Percentiles rank a stretch among this genome's conserved stretches.
These are phyloP conservation scores for Caenorhabditis imperialis DNA, from an alignment of 2,888 invertebrate species.

Conservation along the genomic window DNA sequence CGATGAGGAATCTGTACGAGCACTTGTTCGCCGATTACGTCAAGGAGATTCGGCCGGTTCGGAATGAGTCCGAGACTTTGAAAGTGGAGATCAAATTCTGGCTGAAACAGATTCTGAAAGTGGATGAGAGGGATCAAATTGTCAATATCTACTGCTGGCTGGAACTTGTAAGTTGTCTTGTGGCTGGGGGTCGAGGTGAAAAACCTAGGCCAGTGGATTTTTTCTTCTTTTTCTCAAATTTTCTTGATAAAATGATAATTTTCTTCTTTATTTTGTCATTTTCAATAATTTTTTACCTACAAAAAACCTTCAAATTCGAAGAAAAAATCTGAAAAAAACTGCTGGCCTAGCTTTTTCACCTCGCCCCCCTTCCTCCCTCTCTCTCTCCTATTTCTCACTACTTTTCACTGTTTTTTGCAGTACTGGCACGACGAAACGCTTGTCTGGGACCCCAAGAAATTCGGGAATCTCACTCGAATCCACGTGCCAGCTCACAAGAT, in stretches of 20 bases:
- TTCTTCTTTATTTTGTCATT: not conserved
- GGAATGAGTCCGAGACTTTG: conserved; percentile 65
- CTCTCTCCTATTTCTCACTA: no score
- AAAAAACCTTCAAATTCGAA: no score
- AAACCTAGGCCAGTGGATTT: no score
- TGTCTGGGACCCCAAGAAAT: conserved; percentile 73
- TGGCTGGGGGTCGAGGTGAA: not conserved
- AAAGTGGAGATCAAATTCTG: conserved; percentile 75
- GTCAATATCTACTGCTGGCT: conserved; percentile 75
- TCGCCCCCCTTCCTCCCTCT: no score
- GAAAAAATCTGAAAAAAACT: no score
- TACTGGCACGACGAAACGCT: conserved; percentile 74
- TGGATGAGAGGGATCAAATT: conserved; percentile 74
- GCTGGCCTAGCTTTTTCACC: no score
- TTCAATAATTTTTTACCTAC: no score
- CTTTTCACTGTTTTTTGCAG: conserved; percentile 33
- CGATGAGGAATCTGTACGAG: conserved; percentile 69
- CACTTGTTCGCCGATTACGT: conserved; percentile 69
- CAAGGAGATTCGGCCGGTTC: conserved; percentile 72
- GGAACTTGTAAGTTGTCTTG: conserved; percentile 62
- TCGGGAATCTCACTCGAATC: conserved; percentile 70
- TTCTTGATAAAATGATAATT: not conserved
- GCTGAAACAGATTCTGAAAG: conserved; percentile 77
- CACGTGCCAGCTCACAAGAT: conserved; percentile 74
- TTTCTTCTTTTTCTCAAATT: no score